A percentile compares a stretch with the other conserved stretches of the same genome.
phyloP scores from a whole-genome alignment of 1,140 invertebrate species.

The Trichonephila inaurata region DNA sequence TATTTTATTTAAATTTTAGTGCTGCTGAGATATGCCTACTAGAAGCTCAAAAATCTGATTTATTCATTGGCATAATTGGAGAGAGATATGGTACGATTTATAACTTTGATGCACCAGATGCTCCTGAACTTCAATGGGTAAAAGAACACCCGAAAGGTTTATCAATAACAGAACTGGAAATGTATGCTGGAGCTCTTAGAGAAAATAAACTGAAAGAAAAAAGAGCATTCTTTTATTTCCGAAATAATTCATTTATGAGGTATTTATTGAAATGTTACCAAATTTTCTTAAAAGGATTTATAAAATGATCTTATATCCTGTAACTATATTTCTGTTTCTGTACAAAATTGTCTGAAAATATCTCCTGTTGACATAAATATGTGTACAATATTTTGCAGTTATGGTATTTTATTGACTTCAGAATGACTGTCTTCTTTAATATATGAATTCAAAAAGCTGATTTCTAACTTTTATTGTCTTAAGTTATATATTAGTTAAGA shows the following conservation, averaged over 20 bases:
- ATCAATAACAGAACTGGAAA: slow-evolving; percentile 82
- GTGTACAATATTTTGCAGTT: too few species aligned
- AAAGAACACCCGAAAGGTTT: slow-evolving; percentile 79
- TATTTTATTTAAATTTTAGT: slow-evolving; percentile 63
- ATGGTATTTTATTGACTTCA: too few species aligned
- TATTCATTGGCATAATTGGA: slow-evolving; percentile 82
- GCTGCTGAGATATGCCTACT: slow-evolving; percentile 81
- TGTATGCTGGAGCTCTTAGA: slow-evolving; percentile 80
- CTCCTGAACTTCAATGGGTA: slow-evolving; percentile 81
- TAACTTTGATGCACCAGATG: slow-evolving; percentile 78
- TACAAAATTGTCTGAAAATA: too few species aligned
- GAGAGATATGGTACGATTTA: slow-evolving; percentile 80
- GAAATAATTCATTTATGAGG: slow-evolving; percentile 78
- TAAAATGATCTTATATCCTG: too few species aligned
- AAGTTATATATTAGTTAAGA: too few species aligned
- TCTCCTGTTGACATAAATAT: too few species aligned
- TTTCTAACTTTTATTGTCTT: too few species aligned
- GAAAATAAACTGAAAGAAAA: slow-evolving; percentile 77
- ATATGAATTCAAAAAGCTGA: too few species aligned
- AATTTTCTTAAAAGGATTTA: background rate
- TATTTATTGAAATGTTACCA: slow-evolving; percentile 64
- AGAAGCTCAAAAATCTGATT: slow-evolving; percentile 81
- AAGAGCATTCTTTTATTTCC: slow-evolving; percentile 81
- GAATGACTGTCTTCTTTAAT: too few species aligned
- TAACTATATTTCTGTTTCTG: too few species aligned